Evolutionary conservation across 2,113 vertebrate species (phyloP).

Genomic region (Coreoperca whiteheadi): DNA sequence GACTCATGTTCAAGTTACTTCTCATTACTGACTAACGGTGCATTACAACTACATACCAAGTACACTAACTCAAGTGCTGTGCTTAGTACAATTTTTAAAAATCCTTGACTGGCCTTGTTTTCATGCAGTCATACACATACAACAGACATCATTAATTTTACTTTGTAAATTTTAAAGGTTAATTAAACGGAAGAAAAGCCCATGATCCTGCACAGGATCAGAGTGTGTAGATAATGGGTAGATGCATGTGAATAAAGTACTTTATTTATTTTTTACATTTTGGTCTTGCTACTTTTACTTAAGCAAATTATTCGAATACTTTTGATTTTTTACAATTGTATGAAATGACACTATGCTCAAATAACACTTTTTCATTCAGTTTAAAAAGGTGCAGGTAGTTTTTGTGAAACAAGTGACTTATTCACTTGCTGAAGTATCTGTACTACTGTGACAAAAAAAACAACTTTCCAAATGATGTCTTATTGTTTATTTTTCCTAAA

Average conservation of each 20-base stretch:
- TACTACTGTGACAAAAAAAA: not conserved
- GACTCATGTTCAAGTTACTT: slow-evolving; percentile 30
- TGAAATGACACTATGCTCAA: not conserved
- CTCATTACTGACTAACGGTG: slow-evolving; percentile 28
- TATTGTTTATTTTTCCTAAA: not conserved
- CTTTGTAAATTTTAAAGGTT: no score
- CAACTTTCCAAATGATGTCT: not conserved
- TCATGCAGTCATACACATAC: no score
- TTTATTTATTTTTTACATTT: not conserved
- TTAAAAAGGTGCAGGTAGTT: not conserved
- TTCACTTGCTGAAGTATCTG: not conserved
- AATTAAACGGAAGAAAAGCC: no score
- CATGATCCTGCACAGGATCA: not conserved
- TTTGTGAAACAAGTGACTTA: not conserved
- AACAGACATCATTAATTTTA: not conserved
- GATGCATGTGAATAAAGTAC: not conserved
- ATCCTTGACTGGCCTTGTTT: not conserved
- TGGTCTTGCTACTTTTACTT: not conserved
- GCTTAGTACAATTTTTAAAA: no score
- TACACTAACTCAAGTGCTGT: not conserved
- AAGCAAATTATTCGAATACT: no score
- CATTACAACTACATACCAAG: not conserved
- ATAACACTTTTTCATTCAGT: not conserved
- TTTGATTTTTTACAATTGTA: not conserved
- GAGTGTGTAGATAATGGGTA: not conserved